A percentile compares a stretch with the other conserved stretches of the same genome.
These are phyloP conservation scores for Hydraecia micacea DNA, from an alignment of 2,888 invertebrate genomes.

Conservation along the genomic window DNA sequence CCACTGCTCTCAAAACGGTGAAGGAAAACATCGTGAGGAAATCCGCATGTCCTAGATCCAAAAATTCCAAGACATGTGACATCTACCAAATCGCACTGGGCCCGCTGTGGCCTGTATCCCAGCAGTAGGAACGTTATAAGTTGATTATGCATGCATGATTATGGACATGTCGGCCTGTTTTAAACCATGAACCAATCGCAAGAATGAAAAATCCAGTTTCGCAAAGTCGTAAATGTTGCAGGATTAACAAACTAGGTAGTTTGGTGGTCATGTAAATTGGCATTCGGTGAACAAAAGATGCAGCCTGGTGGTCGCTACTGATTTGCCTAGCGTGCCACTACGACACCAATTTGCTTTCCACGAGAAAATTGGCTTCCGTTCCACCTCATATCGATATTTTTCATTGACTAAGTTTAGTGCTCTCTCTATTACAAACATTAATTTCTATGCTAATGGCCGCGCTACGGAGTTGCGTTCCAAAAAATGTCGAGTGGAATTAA, in stretches of 20 bases:
- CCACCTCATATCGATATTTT: slow-evolving; percentile 51
- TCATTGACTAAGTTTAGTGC: slow-evolving; percentile 47
- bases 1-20: no score
- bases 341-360: slow-evolving; percentile 68
- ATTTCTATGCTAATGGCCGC: slow-evolving; percentile 51
- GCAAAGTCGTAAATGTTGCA: neutral
- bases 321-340: slow-evolving; percentile 67
- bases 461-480: slow-evolving; percentile 29
- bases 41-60: no score
- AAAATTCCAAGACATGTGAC: no score
- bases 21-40: no score
- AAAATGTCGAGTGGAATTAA: slow-evolving; percentile 28
- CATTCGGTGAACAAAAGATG: slow-evolving; percentile 59
- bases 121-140: no score
- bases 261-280: slow-evolving; percentile 63
- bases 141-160: no score
- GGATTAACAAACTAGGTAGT: slow-evolving; percentile 34
- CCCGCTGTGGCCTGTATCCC: no score
- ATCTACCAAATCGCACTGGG: no score
- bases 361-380: slow-evolving; percentile 56
- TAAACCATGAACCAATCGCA: no score
- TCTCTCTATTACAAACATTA: slow-evolving; percentile 53
- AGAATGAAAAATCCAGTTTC: neutral
- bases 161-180: no score
- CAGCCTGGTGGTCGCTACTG: slow-evolving; percentile 47